Base-by-base conservation (phyloP, 53 echinoderm and acorn worm genomes). In the Luidia sarsii region DNA sequence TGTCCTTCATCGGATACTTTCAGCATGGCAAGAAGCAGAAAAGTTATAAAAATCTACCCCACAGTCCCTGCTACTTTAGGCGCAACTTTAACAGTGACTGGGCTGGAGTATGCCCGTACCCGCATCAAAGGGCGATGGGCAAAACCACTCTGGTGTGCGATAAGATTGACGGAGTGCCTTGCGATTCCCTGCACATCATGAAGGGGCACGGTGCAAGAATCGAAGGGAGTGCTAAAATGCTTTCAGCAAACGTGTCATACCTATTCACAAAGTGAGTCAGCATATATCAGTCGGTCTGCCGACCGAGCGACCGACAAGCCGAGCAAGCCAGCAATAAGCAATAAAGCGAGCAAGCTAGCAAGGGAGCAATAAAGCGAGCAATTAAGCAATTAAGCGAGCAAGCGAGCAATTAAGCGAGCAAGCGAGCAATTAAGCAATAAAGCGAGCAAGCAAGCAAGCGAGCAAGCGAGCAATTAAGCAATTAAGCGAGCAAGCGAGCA, bases 91-190 rank as follows among this genome's bases (percentile, higher is more conserved):
- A 70, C 50, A n/a, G n/a, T n/a, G n/a, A n/a, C n/a, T 70, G 70
- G 70, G 15, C 51, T 3, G 70, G 70, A 2, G 32, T 33, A 13
- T 62, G 50, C 30, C 48, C 46, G 62, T 79, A 63, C 64, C 19
- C 43, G 8, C 5, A 79, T 48, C 63, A 21, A 0, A 62, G 48
- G 33, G 80, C 80, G 49, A 62, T 79, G 63, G 80, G 80, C 7
- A 33, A 33, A 0, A 48, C 34, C 5, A 62, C 38, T 13, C 21
- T 64, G 22, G 46, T 62, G 14, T 79, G 80, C 20, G 20, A 64
- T 14, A 46, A 60, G 20, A 10, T 29, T 2, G 50, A 45, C 20
- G 64, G 33, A 16, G 80, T 46, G 39, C 46, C 35, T 4, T 79
- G 80, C 28, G 53, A 70, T 2, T 22, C 50, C 4, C 34, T 70